Conservation (phyloP, 2,797 vertebrate genomes). For the Lerista edwardsae region DNA sequence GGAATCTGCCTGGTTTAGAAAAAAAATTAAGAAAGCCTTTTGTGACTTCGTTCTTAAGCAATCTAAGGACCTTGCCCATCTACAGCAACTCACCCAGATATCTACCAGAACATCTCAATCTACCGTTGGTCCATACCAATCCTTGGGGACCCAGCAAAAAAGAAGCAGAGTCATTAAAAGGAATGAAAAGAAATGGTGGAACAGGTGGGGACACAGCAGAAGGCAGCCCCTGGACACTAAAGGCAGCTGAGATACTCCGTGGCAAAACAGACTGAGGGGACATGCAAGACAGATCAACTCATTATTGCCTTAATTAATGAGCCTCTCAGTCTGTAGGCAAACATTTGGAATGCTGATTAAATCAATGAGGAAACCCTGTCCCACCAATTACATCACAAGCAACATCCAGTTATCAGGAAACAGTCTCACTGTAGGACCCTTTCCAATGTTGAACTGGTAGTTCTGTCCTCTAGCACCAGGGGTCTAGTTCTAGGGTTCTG, state of each 20-base stretch:
- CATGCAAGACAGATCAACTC: constrained; percentile 46
- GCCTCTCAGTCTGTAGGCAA: constrained; percentile 51
- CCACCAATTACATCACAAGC: background rate
- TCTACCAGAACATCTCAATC: too few relatives aligned
- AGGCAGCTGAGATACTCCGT: constrained; percentile 35
- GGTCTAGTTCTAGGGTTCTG: too few relatives aligned
- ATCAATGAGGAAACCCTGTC: constrained; percentile 11
- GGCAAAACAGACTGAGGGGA: constrained; percentile 35
- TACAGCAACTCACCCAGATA: too few relatives aligned
- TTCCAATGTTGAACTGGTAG: background rate
- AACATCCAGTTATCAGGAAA: constrained; percentile 16
- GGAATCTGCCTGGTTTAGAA: too few relatives aligned
- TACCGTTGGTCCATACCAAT: too few relatives aligned
- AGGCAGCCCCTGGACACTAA: background rate
- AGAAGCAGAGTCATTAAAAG: background rate
- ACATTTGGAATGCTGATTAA: constrained; percentile 60
- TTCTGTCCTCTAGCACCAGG: too few relatives aligned
- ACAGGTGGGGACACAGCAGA: background rate
- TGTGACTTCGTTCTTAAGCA: too few relatives aligned
- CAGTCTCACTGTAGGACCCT: background rate
- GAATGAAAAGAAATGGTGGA: background rate
- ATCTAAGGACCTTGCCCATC: too few relatives aligned
- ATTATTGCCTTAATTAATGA: constrained; percentile 67
- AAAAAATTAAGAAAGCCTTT: too few relatives aligned
- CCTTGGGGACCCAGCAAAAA: background rate